Evolutionary conservation across 1,140 invertebrate species (phyloP).

Genomic region (Camponotus floridanus): DNA sequence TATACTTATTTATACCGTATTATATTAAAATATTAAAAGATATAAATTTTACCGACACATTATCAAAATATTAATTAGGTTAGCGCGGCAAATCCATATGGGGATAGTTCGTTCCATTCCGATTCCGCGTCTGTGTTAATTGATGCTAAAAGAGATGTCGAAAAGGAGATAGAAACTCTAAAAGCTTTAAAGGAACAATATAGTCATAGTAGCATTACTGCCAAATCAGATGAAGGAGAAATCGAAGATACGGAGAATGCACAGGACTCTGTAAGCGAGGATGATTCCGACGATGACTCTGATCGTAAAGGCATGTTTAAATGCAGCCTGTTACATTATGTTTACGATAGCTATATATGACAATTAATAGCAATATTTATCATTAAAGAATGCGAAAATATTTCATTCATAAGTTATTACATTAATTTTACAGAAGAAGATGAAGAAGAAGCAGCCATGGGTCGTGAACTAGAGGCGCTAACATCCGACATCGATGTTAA

Average conservation of each 20-base stretch:
- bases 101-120: slow-evolving; percentile 79
- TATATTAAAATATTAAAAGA: background rate
- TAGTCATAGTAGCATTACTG: slow-evolving; percentile 71
- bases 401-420: background rate
- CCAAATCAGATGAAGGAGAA: slow-evolving; percentile 83
- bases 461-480: slow-evolving; percentile 92
- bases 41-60: background rate
- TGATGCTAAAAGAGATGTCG: slow-evolving; percentile 90
- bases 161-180: slow-evolving; percentile 87
- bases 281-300: slow-evolving; percentile 89
- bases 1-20: slow-evolving; percentile 42
- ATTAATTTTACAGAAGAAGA: slow-evolving; percentile 82
- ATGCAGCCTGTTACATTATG: background rate
- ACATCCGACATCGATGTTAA: slow-evolving; percentile 97
- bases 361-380: background rate
- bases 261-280: slow-evolving; percentile 87
- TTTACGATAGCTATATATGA: background rate
- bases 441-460: slow-evolving; percentile 85
- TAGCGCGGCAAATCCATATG: slow-evolving; percentile 80
- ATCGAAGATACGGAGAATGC: slow-evolving; percentile 84
- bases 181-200: slow-evolving; percentile 82
- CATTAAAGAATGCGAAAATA: too few species aligned
- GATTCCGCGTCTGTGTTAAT: slow-evolving; percentile 87
- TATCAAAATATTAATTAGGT: slow-evolving; percentile 58
- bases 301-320: slow-evolving; percentile 83